phyloP scores from a whole-genome alignment of 2,113 vertebrate genomes.

The Phalacrocorax pelagicus region DNA sequence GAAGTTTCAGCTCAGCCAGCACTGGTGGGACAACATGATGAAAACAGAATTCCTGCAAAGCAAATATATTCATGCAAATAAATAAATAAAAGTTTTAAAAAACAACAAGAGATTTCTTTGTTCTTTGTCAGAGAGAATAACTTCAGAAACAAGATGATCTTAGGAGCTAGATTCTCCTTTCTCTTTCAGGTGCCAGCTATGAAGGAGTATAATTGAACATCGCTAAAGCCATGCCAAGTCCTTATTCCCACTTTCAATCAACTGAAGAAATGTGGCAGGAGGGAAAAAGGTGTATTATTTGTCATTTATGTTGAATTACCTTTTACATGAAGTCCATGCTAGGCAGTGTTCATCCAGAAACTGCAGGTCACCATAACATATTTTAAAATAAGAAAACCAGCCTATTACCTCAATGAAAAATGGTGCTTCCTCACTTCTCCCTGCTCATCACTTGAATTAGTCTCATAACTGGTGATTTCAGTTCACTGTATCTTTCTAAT shows the following conservation, averaged over 20 bases:
- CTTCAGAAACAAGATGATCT: neutral
- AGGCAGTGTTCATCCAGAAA: neutral
- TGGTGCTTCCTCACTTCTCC: neutral
- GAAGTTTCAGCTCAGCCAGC: conserved; percentile 72
- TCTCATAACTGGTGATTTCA: neutral
- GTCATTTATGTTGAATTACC: neutral
- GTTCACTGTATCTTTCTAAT: neutral
- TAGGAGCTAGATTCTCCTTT: neutral
- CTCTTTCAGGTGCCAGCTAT: neutral
- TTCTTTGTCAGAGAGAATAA: neutral
- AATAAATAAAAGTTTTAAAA: neutral
- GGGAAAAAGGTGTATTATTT: neutral
- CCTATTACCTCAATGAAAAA: neutral
- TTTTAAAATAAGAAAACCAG: neutral
- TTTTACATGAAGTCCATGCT: neutral
- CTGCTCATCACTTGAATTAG: neutral
- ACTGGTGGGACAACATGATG: conserved; percentile 59
- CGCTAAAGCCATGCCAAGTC: neutral
- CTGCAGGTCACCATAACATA: neutral
- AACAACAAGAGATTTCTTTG: neutral
- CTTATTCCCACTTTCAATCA: neutral
- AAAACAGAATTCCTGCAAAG: conserved; percentile 70
- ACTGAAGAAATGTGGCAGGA: neutral
- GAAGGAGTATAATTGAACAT: neutral
- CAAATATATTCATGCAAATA: conserved; percentile 23